Evolutionary conservation across 2,888 invertebrate species (phyloP), one percentile per base, ranked within the genome.

Genomic region (Lobophora halterata): DNA sequence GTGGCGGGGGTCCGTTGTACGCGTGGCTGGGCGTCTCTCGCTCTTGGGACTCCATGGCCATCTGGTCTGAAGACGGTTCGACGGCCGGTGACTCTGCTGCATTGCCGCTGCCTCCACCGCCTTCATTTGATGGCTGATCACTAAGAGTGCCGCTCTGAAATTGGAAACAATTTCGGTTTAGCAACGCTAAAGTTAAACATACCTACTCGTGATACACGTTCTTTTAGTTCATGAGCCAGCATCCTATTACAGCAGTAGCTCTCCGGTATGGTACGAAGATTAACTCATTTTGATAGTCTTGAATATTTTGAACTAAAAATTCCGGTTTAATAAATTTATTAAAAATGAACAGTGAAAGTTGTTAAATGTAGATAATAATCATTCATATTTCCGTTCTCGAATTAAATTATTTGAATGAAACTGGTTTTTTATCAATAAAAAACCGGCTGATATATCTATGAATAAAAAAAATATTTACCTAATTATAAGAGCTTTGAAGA

Each of bases 41-140:
- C 46, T 93, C 93, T 7, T 89, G 82, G 4, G 93, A 90, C 66
- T 94, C 94, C 67, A 93, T 86, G 1, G 94, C 93, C 43, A 94
- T 82, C 69, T 94, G 93, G 63, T 94, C 94, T 1, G 73, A 63
- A 10, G 88, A 88, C 0, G 89, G 87, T 41, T 93, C 93, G 0
- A 64, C 82, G 0, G 75, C 41, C 1, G 50, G 50, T 1, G 53
- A 42, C 13, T 91, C 91, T 0, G 89, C 90, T 0, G 86, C 75
- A 25, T 87, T 80, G 8, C 90, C 89, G 27, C 89, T 89, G 67
- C 82, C 49, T 67, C 90, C 61, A 88, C 89, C 42, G 89, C 91
- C 74, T 29, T 86, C 86, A 41, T 86, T 86, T 1, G 85, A 76
- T 0, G 86, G 66, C 50, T 86, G 85, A 38, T 86, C 86, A 37